Percentiles rank a stretch among this genome's conserved stretches.
Evolutionary conservation across 2,113 vertebrate species (phyloP).

Genomic region (Laticauda laticaudata): DNA sequence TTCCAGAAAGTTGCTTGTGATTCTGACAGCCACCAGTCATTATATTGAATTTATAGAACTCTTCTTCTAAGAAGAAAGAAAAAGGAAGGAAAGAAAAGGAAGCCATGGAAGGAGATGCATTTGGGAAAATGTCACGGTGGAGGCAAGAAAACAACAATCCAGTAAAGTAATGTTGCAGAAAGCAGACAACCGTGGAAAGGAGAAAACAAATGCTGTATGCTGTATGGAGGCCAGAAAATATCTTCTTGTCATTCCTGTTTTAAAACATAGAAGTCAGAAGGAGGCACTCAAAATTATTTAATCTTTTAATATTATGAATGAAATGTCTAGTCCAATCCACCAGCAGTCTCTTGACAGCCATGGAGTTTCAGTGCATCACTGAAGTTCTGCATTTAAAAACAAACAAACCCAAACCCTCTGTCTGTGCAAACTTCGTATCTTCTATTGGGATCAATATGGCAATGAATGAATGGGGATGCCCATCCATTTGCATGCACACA

Average conservation of each 20-base stretch:
- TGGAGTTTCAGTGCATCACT: background rate
- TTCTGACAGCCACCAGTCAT: background rate
- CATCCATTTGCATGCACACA: accelerated
- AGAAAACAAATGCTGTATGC: background rate
- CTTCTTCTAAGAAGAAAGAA: too few relatives aligned
- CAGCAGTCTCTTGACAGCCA: background rate
- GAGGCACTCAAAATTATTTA: background rate
- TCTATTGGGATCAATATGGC: background rate
- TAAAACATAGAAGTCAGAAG: background rate
- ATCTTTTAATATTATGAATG: background rate
- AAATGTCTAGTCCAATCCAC: background rate
- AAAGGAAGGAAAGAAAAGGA: background rate
- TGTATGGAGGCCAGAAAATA: background rate
- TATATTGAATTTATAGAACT: too few relatives aligned
- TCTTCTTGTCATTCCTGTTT: background rate
- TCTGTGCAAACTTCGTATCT: background rate
- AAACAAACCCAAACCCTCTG: background rate
- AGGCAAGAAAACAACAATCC: background rate
- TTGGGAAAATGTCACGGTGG: background rate
- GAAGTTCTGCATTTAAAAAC: background rate
- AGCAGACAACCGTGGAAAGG: background rate
- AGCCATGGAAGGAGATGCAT: background rate
- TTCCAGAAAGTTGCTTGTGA: background rate
- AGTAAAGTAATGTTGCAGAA: background rate
- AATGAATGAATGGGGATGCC: background rate